Base-by-base conservation (phyloP, 1,140 invertebrate genomes). In the Hyles euphorbiae region DNA sequence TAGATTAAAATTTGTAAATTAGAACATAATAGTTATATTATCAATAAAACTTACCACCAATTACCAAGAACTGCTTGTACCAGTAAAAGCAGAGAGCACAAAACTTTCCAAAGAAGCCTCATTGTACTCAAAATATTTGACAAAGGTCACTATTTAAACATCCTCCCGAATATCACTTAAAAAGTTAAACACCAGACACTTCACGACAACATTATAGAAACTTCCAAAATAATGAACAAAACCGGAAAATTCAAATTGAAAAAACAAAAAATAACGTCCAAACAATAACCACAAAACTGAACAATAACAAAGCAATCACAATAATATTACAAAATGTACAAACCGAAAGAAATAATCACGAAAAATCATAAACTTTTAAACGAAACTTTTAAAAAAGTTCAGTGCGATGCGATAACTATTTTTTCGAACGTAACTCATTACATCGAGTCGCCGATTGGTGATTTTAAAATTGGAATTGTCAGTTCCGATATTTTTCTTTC, bases 91-190 rank as follows among this genome's bases (percentile, higher is more conserved):
- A 83, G 66, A 60, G 65, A 73, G 54, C 77, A 84, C 71, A 83
- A 63, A 69, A 82, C 73, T 84, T 77, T 84, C 82, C 78, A 87
- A 78, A 83, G 67, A 57, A 85, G 68, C 78, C 72, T 81, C 84
- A 87, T 87, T 55, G 56, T 80, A 72, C 72, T 65, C 60, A 70
- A 72, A 70, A 56, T 72, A 72, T 68, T 60, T 54, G 54, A 57
- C 67, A 68, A 68, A 70, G 68, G 67, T 65, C 75, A 69, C 62
- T 64, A 60, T 56, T 56, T 62, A 67, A 68, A 65, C 70, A 68
- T 70, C 67, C 77, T 67, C 61, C 61, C 56, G 47, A 51, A 55
- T 58, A 12, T 53, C 47, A 48, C 47, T 48, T 48, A 12, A 58
- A 49, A 58, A 63, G 52, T 58, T 52, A 51, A 56, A 53, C 55